Conservation (phyloP, 2,797 vertebrate species). For the Glyptemys insculpta region DNA sequence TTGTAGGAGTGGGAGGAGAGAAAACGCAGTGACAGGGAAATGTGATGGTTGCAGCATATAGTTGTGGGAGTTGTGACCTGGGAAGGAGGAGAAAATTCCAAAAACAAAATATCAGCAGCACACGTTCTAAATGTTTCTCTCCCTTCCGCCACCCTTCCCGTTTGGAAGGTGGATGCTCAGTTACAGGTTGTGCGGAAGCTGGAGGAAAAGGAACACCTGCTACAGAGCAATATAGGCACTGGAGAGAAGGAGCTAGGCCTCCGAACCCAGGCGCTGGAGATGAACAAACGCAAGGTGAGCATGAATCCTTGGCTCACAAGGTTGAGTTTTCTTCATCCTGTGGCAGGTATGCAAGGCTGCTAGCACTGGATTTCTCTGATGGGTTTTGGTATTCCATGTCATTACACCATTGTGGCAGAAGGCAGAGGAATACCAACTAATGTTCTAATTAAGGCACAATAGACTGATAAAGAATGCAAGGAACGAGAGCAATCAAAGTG, state of each 20-base stretch:
- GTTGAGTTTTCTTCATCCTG: background rate
- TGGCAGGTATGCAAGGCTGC: background rate
- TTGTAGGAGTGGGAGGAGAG: background rate
- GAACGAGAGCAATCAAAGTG: background rate
- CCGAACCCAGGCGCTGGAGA: constrained; percentile 94
- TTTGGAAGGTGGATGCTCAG: constrained; percentile 94
- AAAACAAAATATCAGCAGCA: background rate
- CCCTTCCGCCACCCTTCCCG: background rate
- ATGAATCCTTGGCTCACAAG: background rate
- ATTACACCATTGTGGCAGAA: background rate
- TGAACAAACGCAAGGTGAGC: constrained; percentile 97
- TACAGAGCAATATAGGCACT: constrained; percentile 95
- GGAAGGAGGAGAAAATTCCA: background rate
- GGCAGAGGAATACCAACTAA: background rate
- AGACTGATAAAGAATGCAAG: background rate
- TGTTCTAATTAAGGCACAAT: background rate
- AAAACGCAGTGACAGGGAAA: background rate
- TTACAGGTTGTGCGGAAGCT: constrained; percentile 95
- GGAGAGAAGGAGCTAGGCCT: constrained; percentile 94
- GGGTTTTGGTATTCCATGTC: background rate
- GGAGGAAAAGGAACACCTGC: constrained; percentile 96
- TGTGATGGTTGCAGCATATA: background rate
- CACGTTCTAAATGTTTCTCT: background rate
- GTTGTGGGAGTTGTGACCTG: background rate
- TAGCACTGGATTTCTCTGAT: background rate